A percentile compares a stretch with the other conserved stretches of the same genome.
Conservation (phyloP, 2,888 invertebrate genomes). For the Mimas tiliae region DNA sequence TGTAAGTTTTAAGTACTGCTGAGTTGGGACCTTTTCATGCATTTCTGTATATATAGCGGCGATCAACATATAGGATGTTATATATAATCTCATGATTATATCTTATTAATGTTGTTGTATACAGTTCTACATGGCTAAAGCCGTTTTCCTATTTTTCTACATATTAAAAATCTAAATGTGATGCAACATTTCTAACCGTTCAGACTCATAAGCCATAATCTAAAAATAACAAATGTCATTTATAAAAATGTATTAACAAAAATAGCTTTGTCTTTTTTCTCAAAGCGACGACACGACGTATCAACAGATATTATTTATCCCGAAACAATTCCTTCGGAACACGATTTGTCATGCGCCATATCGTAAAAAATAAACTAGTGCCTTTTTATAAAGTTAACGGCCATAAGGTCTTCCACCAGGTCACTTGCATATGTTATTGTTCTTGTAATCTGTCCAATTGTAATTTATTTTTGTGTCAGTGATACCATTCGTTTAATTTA, state of each 20-base stretch:
- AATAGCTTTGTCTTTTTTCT: neutral
- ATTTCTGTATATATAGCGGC: too few relatives aligned
- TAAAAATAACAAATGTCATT: neutral
- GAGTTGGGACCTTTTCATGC: too few relatives aligned
- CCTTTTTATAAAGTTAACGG: slow-evolving; percentile 23
- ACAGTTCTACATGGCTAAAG: too few relatives aligned
- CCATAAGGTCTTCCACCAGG: slow-evolving; percentile 25
- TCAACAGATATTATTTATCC: slow-evolving; percentile 2
- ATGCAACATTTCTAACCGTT: neutral
- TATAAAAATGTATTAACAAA: neutral
- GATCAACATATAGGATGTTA: too few relatives aligned
- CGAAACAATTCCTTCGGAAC: slow-evolving; percentile 12
- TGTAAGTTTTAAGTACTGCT: too few relatives aligned
- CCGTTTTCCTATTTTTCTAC: too few relatives aligned
- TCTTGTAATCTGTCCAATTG: slow-evolving; percentile 25
- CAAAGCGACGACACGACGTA: slow-evolving; percentile 1
- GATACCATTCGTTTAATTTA: slow-evolving; percentile 16
- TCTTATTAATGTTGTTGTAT: too few relatives aligned
- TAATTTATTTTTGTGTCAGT: slow-evolving; percentile 17
- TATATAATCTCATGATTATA: too few relatives aligned
- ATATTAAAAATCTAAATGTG: too few relatives aligned
- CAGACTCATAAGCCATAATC: neutral
- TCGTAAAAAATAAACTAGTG: slow-evolving; percentile 18
- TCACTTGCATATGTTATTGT: slow-evolving; percentile 24
- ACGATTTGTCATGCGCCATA: slow-evolving; percentile 21